Conservation (phyloP, 2,888 invertebrate species). For the Ennomos fuscantarius region DNA sequence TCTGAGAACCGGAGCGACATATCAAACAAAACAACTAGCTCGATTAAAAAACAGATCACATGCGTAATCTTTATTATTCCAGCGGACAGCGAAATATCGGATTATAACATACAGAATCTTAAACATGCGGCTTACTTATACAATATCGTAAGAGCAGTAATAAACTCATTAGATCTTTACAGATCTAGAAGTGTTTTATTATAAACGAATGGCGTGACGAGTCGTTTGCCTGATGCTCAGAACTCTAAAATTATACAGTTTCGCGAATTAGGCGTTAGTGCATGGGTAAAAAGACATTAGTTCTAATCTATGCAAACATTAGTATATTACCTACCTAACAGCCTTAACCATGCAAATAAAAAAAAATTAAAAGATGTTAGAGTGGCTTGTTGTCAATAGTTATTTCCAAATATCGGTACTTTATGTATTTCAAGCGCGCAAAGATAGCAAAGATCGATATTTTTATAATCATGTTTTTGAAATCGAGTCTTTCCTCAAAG, state of each 20-base stretch:
- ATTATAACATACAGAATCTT: slow-evolving; percentile 15
- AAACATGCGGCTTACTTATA: slow-evolving; percentile 15
- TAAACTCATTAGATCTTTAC: background rate
- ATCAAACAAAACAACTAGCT: slow-evolving; percentile 45
- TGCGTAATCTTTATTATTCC: slow-evolving; percentile 22
- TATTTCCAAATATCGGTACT: too few relatives aligned
- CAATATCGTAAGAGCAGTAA: slow-evolving; percentile 15
- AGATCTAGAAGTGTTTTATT: background rate
- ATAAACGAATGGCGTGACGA: too few relatives aligned
- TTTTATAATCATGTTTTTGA: slow-evolving; percentile 47
- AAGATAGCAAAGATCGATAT: slow-evolving; percentile 22
- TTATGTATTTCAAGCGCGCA: background rate
- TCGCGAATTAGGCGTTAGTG: too few relatives aligned
- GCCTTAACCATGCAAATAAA: too few relatives aligned
- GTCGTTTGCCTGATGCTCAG: too few relatives aligned
- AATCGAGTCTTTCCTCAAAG: slow-evolving; percentile 51
- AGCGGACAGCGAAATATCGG: slow-evolving; percentile 23
- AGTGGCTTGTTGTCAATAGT: too few relatives aligned
- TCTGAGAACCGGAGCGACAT: slow-evolving; percentile 62
- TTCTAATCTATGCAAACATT: background rate
- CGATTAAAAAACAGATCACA: slow-evolving; percentile 32
- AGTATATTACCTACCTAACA: too few relatives aligned
- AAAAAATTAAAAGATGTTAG: too few relatives aligned
- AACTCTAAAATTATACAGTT: too few relatives aligned
- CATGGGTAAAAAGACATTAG: background rate